Conservation (phyloP, 2,113 vertebrate genomes). For the Globicephala melas region DNA sequence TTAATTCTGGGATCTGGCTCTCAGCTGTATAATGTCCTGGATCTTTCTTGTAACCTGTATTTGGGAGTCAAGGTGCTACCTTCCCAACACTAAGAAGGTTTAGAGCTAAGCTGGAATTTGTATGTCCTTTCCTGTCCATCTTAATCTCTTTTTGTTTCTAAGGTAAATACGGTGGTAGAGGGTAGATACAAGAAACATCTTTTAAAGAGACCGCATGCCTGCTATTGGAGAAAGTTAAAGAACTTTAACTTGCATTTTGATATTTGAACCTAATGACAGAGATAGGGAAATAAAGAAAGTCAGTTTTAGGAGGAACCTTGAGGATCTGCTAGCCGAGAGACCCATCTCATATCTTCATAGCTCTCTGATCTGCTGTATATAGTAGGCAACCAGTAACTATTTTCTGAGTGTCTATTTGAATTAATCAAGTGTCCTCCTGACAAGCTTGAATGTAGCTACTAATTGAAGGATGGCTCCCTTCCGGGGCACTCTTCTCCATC, state of each 20-base stretch:
- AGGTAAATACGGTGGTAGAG: neutral
- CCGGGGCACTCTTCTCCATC: neutral
- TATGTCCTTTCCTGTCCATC: neutral
- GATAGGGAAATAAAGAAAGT: neutral
- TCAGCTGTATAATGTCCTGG: neutral
- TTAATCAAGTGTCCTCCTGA: neutral
- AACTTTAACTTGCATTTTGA: neutral
- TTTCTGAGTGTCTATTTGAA: neutral
- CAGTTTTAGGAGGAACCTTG: neutral
- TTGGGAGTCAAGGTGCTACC: neutral
- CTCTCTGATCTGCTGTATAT: neutral
- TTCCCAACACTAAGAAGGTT: neutral
- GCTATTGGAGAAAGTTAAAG: neutral
- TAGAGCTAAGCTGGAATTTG: neutral
- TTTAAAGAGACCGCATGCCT: neutral
- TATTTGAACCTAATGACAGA: neutral
- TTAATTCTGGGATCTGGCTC: neutral
- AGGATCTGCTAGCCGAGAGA: neutral
- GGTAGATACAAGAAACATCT: neutral
- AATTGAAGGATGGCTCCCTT: neutral
- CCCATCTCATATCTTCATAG: neutral
- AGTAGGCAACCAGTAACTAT: neutral
- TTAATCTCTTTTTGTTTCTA: neutral
- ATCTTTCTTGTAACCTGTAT: neutral
- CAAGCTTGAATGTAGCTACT: neutral